Evolutionary conservation across 2,113 vertebrate species (phyloP).

Genomic region (Callospermophilus lateralis): DNA sequence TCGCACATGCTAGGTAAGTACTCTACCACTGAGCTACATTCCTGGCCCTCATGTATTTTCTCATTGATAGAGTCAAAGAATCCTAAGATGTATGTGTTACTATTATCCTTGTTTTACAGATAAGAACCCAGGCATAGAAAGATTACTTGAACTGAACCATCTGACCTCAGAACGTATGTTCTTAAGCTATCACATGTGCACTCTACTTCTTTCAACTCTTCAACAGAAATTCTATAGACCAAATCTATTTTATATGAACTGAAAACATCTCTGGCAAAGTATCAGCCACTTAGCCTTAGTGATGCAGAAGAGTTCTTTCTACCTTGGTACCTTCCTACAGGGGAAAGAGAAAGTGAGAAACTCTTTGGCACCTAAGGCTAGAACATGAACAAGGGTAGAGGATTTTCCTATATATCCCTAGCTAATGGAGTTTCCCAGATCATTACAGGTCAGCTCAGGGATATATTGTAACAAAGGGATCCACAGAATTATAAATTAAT

Average conservation of each 20-base stretch:
- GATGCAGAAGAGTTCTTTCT: neutral
- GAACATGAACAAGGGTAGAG: neutral
- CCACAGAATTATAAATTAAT: neutral
- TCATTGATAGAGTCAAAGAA: neutral
- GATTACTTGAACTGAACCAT: neutral
- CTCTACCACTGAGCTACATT: neutral
- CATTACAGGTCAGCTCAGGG: neutral
- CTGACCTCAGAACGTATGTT: neutral
- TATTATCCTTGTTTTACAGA: neutral
- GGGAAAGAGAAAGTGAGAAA: neutral
- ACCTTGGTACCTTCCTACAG: neutral
- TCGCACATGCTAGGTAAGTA: too few species aligned
- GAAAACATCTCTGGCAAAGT: conserved; percentile 17
- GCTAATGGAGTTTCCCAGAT: neutral
- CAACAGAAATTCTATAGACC: neutral
- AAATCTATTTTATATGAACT: neutral
- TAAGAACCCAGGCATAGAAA: neutral
- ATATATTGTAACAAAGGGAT: neutral
- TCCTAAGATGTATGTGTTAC: neutral
- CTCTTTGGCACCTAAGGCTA: neutral
- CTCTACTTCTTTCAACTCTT: neutral
- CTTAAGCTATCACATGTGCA: neutral
- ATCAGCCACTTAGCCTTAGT: neutral
- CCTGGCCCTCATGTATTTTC: neutral
- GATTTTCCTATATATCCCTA: neutral